Conservation (phyloP, 2,797 vertebrate genomes). For the Falco cherrug region DNA sequence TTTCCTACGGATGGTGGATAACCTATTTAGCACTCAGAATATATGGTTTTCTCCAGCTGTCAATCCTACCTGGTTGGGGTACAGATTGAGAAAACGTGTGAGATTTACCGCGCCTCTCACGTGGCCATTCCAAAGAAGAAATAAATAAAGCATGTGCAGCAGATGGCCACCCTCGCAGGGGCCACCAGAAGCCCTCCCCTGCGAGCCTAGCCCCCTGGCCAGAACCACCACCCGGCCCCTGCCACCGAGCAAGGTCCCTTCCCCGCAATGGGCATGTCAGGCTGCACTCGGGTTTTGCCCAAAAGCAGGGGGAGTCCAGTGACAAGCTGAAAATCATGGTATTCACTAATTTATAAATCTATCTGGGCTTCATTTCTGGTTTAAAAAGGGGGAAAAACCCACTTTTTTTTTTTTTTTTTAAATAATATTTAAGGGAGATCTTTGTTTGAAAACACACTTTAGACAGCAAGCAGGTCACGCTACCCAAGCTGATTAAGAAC, state of each 20-base stretch:
- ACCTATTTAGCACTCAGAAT: slow-evolving; percentile 55
- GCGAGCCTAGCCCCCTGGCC: too few species aligned
- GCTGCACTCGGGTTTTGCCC: rapidly evolving
- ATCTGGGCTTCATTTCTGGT: neutral
- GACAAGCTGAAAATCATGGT: neutral
- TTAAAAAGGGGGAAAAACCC: neutral
- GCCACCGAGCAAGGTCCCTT: neutral
- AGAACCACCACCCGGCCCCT: too few species aligned
- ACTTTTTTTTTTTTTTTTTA: too few species aligned
- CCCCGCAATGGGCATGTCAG: neutral
- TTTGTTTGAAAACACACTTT: neutral
- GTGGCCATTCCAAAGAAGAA: neutral
- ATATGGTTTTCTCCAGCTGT: slow-evolving; percentile 70
- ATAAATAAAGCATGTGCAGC: neutral
- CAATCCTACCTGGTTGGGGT: slow-evolving; percentile 71
- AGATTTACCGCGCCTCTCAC: neutral
- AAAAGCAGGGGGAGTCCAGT: neutral
- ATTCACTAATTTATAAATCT: neutral
- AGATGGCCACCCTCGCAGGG: neutral
- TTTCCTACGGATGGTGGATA: slow-evolving; percentile 49
- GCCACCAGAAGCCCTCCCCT: neutral
- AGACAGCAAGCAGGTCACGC: neutral
- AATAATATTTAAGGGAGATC: neutral
- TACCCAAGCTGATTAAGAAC: neutral
- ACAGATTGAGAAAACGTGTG: slow-evolving; percentile 73